These are phyloP conservation scores for Diprion similis DNA, from an alignment of 1,140 invertebrate genomes.

Conservation along the genomic window DNA sequence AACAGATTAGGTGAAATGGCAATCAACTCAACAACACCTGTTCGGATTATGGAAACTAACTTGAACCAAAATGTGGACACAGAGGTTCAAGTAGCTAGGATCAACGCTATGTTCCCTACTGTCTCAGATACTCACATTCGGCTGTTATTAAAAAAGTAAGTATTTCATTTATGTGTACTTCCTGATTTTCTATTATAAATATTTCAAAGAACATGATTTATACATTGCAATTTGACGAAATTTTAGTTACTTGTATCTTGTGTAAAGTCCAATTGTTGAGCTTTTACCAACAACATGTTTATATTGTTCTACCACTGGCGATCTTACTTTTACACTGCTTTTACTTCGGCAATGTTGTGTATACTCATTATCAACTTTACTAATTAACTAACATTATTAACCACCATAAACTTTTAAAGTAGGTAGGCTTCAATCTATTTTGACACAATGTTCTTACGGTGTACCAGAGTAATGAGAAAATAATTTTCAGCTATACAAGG, in stretches of 20 bases:
- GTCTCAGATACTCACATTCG: slow-evolving; percentile 88
- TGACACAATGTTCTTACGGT: too few species aligned
- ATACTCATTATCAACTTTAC: not conserved
- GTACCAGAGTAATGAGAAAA: too few species aligned
- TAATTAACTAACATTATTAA: too few species aligned
- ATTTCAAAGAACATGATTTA: slow-evolving; percentile 18
- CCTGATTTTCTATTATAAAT: slow-evolving; percentile 23
- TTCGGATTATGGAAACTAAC: slow-evolving; percentile 72
- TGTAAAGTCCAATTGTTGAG: slow-evolving; percentile 29
- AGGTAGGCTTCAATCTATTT: too few species aligned
- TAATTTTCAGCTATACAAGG: too few species aligned
- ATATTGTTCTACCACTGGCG: too few species aligned
- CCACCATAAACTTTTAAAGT: too few species aligned
- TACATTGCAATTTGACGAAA: slow-evolving; percentile 21
- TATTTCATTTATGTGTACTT: slow-evolving; percentile 30
- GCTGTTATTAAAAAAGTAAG: slow-evolving; percentile 87
- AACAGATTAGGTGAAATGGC: slow-evolving; percentile 58
- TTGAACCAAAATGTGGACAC: slow-evolving; percentile 68
- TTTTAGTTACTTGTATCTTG: slow-evolving; percentile 5
- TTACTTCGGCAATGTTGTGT: too few species aligned
- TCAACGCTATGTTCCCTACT: slow-evolving; percentile 90
- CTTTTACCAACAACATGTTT: slow-evolving; percentile 10
- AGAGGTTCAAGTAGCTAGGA: slow-evolving; percentile 79
- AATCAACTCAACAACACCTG: slow-evolving; percentile 52
- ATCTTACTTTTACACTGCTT: too few species aligned